Percentiles rank a stretch among this genome's conserved stretches.
These are phyloP conservation scores for Amblyjoppa proteus DNA, from an alignment of 2,888 invertebrate species.

Conservation along the genomic window DNA sequence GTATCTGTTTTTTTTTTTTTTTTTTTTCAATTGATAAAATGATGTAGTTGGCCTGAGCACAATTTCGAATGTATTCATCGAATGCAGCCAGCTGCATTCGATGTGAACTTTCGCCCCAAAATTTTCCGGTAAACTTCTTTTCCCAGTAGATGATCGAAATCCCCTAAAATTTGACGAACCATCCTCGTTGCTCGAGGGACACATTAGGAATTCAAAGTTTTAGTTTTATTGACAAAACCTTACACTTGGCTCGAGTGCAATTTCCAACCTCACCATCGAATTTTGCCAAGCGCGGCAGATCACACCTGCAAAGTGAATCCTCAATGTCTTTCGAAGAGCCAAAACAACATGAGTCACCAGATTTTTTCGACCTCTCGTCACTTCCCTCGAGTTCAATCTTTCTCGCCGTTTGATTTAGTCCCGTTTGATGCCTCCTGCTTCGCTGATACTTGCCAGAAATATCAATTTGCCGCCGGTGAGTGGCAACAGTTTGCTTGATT, in stretches of 20 bases:
- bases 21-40: not conserved
- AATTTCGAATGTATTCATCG: not conserved
- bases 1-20: too few relatives aligned
- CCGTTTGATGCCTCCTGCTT: conserved; percentile 44
- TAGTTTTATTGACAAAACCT: not conserved
- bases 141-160: not conserved
- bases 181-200: too few relatives aligned
- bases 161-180: not conserved
- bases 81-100: not conserved
- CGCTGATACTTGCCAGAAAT: conserved; percentile 76
- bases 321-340: not conserved
- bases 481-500: conserved; percentile 81
- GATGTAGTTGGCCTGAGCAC: not conserved
- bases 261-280: not conserved
- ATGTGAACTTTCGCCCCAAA: conserved; percentile 18
- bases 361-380: conserved; percentile 10
- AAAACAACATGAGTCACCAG: not conserved
- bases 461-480: conserved; percentile 77
- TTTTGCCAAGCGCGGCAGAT: not conserved
- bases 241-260: not conserved
- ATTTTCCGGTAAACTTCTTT: not conserved
- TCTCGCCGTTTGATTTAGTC: conserved; percentile 40
- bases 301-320: too few relatives aligned
- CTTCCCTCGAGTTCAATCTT: not conserved
- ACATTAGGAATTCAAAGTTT: too few relatives aligned